phyloP scores from a whole-genome alignment of 2,888 invertebrate genomes.

The Monoplex corrugatus region DNA sequence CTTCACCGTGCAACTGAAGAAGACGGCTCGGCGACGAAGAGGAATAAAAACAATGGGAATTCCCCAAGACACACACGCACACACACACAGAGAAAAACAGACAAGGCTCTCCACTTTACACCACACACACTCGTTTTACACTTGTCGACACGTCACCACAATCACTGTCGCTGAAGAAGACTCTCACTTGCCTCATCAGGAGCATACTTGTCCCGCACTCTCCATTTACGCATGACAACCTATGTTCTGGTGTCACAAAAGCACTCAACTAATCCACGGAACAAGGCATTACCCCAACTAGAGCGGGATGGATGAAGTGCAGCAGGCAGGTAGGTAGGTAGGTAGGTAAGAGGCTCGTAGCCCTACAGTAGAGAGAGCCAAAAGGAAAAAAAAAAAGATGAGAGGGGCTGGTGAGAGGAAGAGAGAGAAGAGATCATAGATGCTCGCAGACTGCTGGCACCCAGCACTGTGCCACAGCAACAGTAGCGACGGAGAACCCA shows the following conservation, averaged over 20 bases:
- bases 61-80: too few species aligned
- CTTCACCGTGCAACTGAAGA: too few species aligned
- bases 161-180: background rate
- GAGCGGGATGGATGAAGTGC: background rate
- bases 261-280: background rate
- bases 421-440: background rate
- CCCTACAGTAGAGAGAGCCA: too few species aligned
- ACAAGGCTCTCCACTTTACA: too few species aligned
- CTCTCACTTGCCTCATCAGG: background rate
- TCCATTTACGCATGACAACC: too few species aligned
- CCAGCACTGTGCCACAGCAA: background rate
- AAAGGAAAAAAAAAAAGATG: too few species aligned
- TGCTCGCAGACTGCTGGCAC: conserved; percentile 21
- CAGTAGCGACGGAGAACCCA: conserved; percentile 13
- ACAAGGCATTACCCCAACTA: background rate
- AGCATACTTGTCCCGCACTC: too few species aligned
- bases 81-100: too few species aligned
- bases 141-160: background rate
- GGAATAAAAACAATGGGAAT: background rate
- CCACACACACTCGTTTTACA: background rate
- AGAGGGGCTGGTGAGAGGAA: background rate
- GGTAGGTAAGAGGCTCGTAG: too few species aligned
- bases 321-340: too few species aligned
- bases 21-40: background rate
- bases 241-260: too few species aligned